Evolutionary conservation across 2,888 invertebrate genomes (phyloP), one percentile per base, ranked within the genome.

Genomic region (Latheticus oryzae): DNA sequence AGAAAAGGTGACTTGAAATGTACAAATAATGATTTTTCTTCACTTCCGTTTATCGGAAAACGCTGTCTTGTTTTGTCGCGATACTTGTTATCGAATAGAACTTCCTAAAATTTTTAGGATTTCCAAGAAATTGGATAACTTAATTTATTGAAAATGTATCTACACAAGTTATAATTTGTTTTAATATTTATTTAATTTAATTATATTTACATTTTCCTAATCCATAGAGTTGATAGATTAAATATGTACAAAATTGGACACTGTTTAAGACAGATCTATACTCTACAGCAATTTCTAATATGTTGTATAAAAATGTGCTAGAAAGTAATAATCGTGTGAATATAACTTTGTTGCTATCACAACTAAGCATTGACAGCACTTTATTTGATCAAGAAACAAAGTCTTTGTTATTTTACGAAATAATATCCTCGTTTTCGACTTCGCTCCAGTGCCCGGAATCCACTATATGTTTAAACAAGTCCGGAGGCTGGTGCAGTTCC

Each of bases 391-490:
- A 5, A 12, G 5, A 5, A 21, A 1, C 15, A 11, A 9, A 19
- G 38, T 38, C 21, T 38, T 38, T 38, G 38, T 12, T n/a, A n/a
- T 28, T 45, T 45, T 43, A 43, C 45, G 45, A 45, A 30, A 45
- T 19, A 21, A 64, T 61, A 48, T 71, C 69, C 52, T 69, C 68
- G 58, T 64, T 69, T 48, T 73, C 73, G 28, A 69, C 56, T 57
- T 74, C 73, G 58, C 70, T 73, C 74, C 73, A 74, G 50, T 72
- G 72, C 13, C 73, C 74, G 54, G 73, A 74, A 63, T 75, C 73
- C 37, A 75, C 69, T 63, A 74, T 70, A 61, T 73, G 74, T 63
- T 69, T 71, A 61, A 70, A 73, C 40, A 73, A 62, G 56, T 75
- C 74, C 24, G 73, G 73, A 45, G 72, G 66, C 56, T 68, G 70